These are phyloP conservation scores for Etheostoma cragini DNA, from an alignment of 2,113 vertebrate genomes.

Conservation along the genomic window DNA sequence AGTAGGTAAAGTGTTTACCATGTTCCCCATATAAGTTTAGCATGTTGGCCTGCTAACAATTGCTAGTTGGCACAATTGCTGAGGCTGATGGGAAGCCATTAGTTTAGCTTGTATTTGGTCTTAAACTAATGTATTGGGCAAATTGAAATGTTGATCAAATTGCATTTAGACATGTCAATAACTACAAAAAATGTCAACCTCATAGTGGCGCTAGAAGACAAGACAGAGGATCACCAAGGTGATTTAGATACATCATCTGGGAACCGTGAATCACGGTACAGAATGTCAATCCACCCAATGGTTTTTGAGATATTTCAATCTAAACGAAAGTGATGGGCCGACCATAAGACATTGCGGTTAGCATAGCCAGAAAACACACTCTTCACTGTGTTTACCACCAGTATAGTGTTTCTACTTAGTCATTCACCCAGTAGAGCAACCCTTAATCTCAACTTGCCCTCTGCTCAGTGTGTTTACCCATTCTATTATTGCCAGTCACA, in stretches of 20 bases:
- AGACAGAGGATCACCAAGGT: neutral
- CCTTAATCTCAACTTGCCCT: slow-evolving; percentile 32
- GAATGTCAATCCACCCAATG: neutral
- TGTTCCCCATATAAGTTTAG: neutral
- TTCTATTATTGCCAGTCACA: slow-evolving; percentile 4
- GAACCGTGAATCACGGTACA: neutral
- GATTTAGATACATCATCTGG: neutral
- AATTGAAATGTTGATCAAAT: neutral
- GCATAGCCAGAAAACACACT: neutral
- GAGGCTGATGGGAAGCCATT: neutral
- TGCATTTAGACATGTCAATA: neutral
- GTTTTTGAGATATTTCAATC: neutral
- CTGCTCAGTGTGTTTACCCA: slow-evolving; percentile 43
- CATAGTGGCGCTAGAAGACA: neutral
- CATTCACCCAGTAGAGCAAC: slow-evolving; percentile 30
- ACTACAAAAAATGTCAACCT: neutral
- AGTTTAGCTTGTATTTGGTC: neutral
- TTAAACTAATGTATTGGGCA: neutral
- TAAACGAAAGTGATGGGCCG: neutral
- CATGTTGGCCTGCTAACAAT: neutral
- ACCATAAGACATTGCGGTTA: too few species aligned
- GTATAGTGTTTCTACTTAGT: slow-evolving; percentile 32
- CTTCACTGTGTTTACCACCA: slow-evolving; percentile 2
- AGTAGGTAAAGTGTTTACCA: neutral
- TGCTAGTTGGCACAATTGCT: neutral